Percentiles rank a stretch among this genome's conserved stretches.
phyloP scores from a whole-genome alignment of 2,888 invertebrate genomes.

The Andrena haemorrhoa region DNA sequence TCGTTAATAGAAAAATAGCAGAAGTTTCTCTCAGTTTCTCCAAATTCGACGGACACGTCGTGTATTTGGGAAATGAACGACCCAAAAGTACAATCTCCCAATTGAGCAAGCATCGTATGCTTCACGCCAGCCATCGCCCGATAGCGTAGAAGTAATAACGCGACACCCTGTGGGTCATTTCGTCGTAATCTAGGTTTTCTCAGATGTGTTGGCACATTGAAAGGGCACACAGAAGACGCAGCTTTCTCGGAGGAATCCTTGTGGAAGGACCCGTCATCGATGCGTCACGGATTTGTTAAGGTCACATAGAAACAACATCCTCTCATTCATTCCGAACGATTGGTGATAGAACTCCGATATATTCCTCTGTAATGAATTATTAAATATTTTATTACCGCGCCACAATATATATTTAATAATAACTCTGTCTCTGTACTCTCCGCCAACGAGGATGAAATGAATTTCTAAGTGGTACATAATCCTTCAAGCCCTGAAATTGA shows the following conservation, averaged over 20 bases:
- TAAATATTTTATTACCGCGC: not conserved
- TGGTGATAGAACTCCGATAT: not conserved
- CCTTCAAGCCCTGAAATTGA: not conserved
- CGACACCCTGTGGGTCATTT: slow-evolving; percentile 61
- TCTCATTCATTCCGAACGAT: not conserved
- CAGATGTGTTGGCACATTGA: slow-evolving; percentile 42
- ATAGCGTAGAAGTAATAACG: slow-evolving; percentile 46
- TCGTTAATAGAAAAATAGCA: not conserved
- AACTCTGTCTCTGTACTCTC: not conserved
- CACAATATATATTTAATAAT: not conserved
- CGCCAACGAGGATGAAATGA: not conserved
- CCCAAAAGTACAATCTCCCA: slow-evolving; percentile 48
- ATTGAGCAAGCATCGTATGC: slow-evolving; percentile 56
- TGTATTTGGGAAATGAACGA: slow-evolving; percentile 56
- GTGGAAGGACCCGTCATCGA: not conserved
- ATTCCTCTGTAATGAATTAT: not conserved
- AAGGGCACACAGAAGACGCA: slow-evolving; percentile 61
- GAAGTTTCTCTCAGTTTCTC: not conserved
- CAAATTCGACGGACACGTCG: slow-evolving; percentile 29
- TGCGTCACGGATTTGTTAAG: slow-evolving; percentile 3
- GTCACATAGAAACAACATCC: not conserved
- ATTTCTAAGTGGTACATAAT: not conserved
- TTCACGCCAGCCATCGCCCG: slow-evolving; percentile 36
- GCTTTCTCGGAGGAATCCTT: slow-evolving; percentile 21
- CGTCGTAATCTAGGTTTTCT: slow-evolving; percentile 47